Percentiles rank a stretch among this genome's conserved stretches.
phyloP scores from a whole-genome alignment of 2,797 vertebrate genomes.

The Fistularia tabacaria region DNA sequence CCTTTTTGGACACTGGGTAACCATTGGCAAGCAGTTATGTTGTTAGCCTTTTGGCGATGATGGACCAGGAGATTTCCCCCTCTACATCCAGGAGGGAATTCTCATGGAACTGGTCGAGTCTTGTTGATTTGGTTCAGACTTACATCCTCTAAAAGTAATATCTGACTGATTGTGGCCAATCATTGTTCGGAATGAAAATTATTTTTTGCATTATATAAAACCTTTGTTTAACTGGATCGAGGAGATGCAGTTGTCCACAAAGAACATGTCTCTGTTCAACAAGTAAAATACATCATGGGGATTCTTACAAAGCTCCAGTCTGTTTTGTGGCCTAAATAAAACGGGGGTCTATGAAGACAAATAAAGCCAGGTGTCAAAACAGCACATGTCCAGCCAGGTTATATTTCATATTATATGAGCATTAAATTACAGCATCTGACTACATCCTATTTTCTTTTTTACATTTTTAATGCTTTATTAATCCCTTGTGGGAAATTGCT shows the following conservation, averaged over 20 bases:
- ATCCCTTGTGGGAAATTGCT: too few relatives aligned
- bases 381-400: conserved; percentile 42
- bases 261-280: conserved; percentile 29
- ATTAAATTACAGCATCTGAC: conserved; percentile 52
- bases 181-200: conserved; percentile 21
- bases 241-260: conserved; percentile 13
- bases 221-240: conserved; percentile 19
- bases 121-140: too few relatives aligned
- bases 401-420: conserved; percentile 38
- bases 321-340: conserved; percentile 55
- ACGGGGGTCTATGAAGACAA: conserved; percentile 30
- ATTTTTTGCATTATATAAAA: conserved; percentile 17
- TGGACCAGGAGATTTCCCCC: conserved; percentile 1
- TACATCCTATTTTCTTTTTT: too few relatives aligned
- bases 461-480: too few relatives aligned
- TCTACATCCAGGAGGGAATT: background rate
- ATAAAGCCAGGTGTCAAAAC: conserved; percentile 52
- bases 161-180: conserved; percentile 30
- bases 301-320: background rate
- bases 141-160: too few relatives aligned
- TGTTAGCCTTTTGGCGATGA: background rate
- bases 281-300: conserved; percentile 1
- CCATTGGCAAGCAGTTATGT: background rate
- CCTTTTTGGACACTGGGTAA: conserved; percentile 1
- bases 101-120: background rate